Conservation (phyloP, 1,140 invertebrate genomes). For the Penaeus indicus region DNA sequence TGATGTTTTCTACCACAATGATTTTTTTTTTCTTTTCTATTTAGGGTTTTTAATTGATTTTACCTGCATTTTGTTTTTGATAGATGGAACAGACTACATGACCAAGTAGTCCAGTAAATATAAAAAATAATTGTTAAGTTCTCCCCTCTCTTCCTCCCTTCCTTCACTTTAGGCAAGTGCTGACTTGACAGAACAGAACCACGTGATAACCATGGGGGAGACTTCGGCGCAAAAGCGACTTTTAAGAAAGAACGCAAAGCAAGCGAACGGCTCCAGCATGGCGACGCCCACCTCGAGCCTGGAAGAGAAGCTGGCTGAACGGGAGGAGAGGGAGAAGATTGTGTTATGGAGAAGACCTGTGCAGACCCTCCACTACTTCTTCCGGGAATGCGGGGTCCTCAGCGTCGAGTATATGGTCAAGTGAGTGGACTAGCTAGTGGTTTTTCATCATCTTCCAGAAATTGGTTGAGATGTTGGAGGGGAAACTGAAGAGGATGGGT, state of each 20-base stretch:
- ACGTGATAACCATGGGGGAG: slow-evolving; percentile 54
- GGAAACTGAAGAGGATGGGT: no score
- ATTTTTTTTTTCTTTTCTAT: no score
- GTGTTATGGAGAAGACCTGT: slow-evolving; percentile 91
- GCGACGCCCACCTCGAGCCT: slow-evolving; percentile 35
- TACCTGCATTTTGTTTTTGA: no score
- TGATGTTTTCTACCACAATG: no score
- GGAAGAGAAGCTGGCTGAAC: slow-evolving; percentile 63
- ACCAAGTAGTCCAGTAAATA: neutral
- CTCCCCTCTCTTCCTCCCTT: neutral
- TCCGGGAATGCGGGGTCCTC: slow-evolving; percentile 77
- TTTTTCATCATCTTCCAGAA: neutral
- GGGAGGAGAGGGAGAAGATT: slow-evolving; percentile 75
- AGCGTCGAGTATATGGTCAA: slow-evolving; percentile 50
- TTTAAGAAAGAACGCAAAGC: slow-evolving; percentile 34
- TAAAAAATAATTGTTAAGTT: neutral
- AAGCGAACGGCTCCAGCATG: slow-evolving; percentile 56
- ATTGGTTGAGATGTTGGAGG: neutral
- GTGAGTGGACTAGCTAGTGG: slow-evolving; percentile 33
- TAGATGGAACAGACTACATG: neutral
- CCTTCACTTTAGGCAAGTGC: slow-evolving; percentile 15
- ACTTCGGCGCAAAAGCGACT: slow-evolving; percentile 38
- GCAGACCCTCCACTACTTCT: slow-evolving; percentile 86
- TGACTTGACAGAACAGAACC: slow-evolving; percentile 44
- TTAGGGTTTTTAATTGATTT: no score